Conservation (phyloP, 2,797 vertebrate species). For the Scomberomorus guttatus region DNA sequence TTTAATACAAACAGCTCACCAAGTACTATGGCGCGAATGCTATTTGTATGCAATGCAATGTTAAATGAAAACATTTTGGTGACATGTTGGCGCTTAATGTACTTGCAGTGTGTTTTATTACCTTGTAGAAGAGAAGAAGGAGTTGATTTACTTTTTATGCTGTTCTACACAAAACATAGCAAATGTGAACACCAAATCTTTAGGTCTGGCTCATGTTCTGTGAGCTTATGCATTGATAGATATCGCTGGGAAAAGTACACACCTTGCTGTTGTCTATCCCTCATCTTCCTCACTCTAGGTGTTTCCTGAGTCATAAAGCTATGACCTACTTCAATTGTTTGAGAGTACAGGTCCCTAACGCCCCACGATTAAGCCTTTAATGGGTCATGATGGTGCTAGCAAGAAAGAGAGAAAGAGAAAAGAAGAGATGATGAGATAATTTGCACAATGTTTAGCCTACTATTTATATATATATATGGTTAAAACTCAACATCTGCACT, state of each 20-base stretch:
- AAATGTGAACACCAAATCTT: neutral
- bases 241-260: constrained; percentile 13
- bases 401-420: constrained; percentile 1
- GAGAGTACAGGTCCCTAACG: constrained; percentile 1
- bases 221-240: neutral
- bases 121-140: neutral
- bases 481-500: neutral
- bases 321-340: constrained; percentile 66
- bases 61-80: neutral
- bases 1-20: neutral
- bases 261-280: neutral
- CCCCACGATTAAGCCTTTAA: constrained; percentile 3
- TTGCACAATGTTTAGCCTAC: neutral
- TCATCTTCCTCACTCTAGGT: constrained; percentile 26
- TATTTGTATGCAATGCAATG: neutral
- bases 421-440: neutral
- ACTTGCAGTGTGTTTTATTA: neutral
- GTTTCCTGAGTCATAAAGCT: constrained; percentile 41
- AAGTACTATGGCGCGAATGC: neutral
- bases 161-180: neutral
- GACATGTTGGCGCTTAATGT: neutral
- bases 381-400: neutral
- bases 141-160: neutral
- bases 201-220: neutral
- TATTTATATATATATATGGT: no score